Evolutionary conservation across 2,888 invertebrate species (phyloP).

Genomic region (Embidobia sp.): DNA sequence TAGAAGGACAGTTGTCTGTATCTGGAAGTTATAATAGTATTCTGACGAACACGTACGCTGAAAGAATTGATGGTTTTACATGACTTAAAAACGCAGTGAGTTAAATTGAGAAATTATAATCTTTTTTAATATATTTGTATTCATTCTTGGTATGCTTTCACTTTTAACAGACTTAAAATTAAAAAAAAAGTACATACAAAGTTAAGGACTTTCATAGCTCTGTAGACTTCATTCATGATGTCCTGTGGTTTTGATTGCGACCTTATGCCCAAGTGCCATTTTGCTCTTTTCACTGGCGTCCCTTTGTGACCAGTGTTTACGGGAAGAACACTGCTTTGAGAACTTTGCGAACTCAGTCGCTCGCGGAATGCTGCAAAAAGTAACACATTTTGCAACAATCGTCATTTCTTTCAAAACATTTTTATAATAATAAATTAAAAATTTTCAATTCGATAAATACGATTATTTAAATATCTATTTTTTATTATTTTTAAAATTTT

Average conservation of each 20-base stretch:
- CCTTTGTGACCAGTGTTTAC: constrained; percentile 82
- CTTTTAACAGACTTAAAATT: too few species aligned
- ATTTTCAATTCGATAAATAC: too few species aligned
- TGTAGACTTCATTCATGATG: constrained; percentile 99
- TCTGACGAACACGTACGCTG: constrained; percentile 96
- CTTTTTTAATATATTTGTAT: too few species aligned
- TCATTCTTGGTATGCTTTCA: too few species aligned
- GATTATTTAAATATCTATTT: too few species aligned
- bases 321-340: constrained; percentile 66
- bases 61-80: constrained; percentile 99
- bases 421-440: background rate
- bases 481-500: too few species aligned
- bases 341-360: constrained; percentile 76
- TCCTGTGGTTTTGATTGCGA: constrained; percentile 99
- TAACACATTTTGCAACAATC: background rate
- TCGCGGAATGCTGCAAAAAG: constrained; percentile 81
- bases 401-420: too few species aligned
- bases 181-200: constrained; percentile 84
- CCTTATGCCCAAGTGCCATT: constrained; percentile 99
- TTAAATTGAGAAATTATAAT: background rate
- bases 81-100: constrained; percentile 83
- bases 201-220: constrained; percentile 98
- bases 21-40: constrained; percentile 90
- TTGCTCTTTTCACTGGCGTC: constrained; percentile 95
- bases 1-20: constrained; percentile 99